Base-by-base conservation (phyloP, 64 coral and sea anemone genomes). In the Stichodactyla mertensii region DNA sequence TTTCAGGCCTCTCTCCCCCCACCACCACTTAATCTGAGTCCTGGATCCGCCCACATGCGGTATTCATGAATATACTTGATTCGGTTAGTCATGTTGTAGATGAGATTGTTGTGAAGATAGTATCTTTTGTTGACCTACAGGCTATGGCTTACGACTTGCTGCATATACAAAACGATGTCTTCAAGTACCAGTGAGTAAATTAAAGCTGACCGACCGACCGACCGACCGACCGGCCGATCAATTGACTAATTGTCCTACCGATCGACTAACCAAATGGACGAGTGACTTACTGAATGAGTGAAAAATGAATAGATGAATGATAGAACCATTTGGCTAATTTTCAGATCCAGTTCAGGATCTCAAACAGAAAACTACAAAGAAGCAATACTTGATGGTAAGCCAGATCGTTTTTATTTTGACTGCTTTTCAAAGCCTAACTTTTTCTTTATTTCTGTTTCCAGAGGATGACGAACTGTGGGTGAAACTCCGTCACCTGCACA, bases 111-210 rank as follows among this genome's bases (percentile, higher is more conserved):
- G 28, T 57, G 55, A 13, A 57, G 13, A 13, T 10, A 57, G 7
- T 7, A 10, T 13, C 7, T 57, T 57, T 57, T 57, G 54, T 77
- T 58, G 14, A n/a, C 27, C 45, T 86, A 10, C 83, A 95, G 93
- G 93, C 93, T 16, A 95, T 95, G 93, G 93, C 93, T 4, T 95
- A 95, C 57, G 93, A 95, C 84, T 78, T 95, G 69, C 27, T 95
- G 58, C 82, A 90, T 64, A 95, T 95, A 52, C 70, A 88, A 86
- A 95, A 95, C 59, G 93, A 95, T 84, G 90, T 91, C 64, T 95
- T 85, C 83, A 85, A 62, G 61, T 85, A 91, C 89, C 88, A 91
- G 93, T 95, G 54, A 95, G 93, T 60, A 7, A n/a, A n/a, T n/a
- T n/a, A 4, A 20, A 11, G 27, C 24, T 7, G 66, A 71, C 66